Evolutionary conservation across 2,113 vertebrate species (phyloP), one percentile per base, ranked within the genome.

Genomic region (Alethe castanea): DNA sequence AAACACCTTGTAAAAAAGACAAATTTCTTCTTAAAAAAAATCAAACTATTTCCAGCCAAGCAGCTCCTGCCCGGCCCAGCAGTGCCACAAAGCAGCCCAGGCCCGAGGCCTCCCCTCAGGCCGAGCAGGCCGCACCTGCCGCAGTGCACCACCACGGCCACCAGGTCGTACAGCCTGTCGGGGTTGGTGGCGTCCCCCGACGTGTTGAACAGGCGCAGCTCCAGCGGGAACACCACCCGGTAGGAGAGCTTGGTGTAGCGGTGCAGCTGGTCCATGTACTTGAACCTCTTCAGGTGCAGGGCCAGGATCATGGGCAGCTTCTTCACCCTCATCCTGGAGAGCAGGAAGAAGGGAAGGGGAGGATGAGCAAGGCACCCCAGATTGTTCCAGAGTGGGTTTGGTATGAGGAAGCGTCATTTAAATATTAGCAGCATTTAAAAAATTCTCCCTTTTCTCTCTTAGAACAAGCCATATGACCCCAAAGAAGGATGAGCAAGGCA

Each of bases 261-360:
- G 96, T 99, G 99, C 92, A 99, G 97, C 98, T 99, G 99, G 97
- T 99, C 99, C 99, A 99, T 99, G 97, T 99, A 99, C 35, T 99
- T 99, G 94, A 99, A 99, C 96, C 99, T 98, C 97, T 99, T 99
- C 84, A 99, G 96, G 97, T 99, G 99, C 95, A 99, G 98, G 17
- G 99, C 98, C 56, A 99, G 98, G 94, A 99, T 99, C 99, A 99
- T 99, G 74, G 99, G 99, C 59, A 99, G 97, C 98, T 99, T 99
- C 88, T 99, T 99, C 54, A 99, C 99, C 85, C 98, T 96, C 99
- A 99, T 99, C 92, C 99, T 99, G 82, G 12, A 18, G 11, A 57
- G 62, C 1, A 71, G 14, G 38, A 71, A 45, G 0, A 25, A 0
- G 8, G 10, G 31, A 42, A 31, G 12, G 62, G 5, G 1, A 62